Evolutionary conservation across 2,888 invertebrate genomes (phyloP), one percentile per base, ranked within the genome.

Genomic region (Ferrisia virgata): DNA sequence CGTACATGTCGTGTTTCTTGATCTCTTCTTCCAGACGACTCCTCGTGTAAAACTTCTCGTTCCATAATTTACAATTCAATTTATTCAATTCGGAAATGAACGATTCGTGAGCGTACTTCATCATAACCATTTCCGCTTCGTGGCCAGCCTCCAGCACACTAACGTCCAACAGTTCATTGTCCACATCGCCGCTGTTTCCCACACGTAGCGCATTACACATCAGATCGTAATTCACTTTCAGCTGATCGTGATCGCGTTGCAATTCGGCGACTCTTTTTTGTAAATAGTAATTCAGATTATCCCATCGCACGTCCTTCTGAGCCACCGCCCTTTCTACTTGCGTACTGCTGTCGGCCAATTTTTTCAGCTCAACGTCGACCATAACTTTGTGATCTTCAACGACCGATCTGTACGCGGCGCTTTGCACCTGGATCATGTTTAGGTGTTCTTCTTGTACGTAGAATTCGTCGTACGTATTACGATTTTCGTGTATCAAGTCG

Each of bases 81-180:
- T 72, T 72, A 72, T 72, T 72, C 72, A 72, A 72, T 18, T 72
- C 72, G 72, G 72, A 72, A 72, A 72, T 72, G n/a, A 72, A 72
- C 6, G 33, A 72, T 33, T 33, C 33, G 72, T 72, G 72, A 36
- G 31, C 72, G 33, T 72, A 28, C 33, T 72, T 72, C 33, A 72
- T 33, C 36, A 72, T 72, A 2, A 33, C 33, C 31, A 72, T 72
- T 72, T 72, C 72, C 33, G 72, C 72, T 36, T 72, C 72, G 72
- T 72, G 33, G n/a, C 18, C 33, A 8, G 72, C 72, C n/a, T 72
- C 33, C 18, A 72, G n/a, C 33, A 33, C 33, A 2, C 28, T 33
- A 2, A 72, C 36, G 33, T 72, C 72, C 72, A 72, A 33, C 58
- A 64, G 13, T 28, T 64, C 58, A 28, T 64, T 64, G 13, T 64